Evolutionary conservation across 2,113 vertebrate genomes (phyloP), one percentile per base, ranked within the genome.

Genomic region (Castor canadensis): DNA sequence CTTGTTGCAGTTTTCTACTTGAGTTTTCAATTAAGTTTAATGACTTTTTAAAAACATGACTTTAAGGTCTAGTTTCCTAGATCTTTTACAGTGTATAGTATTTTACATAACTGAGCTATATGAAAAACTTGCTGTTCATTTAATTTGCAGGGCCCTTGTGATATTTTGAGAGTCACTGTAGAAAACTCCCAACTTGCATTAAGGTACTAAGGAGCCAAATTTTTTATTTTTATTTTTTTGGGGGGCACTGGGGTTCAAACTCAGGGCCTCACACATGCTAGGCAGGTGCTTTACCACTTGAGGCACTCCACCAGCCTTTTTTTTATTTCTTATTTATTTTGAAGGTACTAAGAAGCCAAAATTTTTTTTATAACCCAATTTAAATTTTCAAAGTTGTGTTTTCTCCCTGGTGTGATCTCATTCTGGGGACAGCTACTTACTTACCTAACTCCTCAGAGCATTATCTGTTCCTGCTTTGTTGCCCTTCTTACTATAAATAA

Each of bases 1-100:
- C 64, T 71, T 77, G 84, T 43, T 93, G 95, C 93, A 58, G 94
- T 97, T 98, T 98, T 97, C 92, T 71, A 96, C n/a, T n/a, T 96
- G 92, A n/a, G 93, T 97, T 97, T 97, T 97, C 93, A 96, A 97
- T 95, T 95, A 86, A 91, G 96, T 82, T 76, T 86, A 94, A 93
- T 93, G 64, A 94, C 96, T 97, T 98, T 97, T 96, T 94, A 95
- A 97, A 67, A 95, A 97, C 75, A 95, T 96, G 96, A 96, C 97
- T 97, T 92, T 75, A 98, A 98, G 97, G 96, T 98, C 98, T 98
- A 97, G 96, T 98, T 98, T 98, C 98, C 95, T 98, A 98, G 98
- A 52, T 88, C 95, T 97, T 96, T 98, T 98, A 94, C 97, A 97
- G 81, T 97, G 95, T 97, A 98, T 97, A 95, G 94, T 96, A 97